phyloP scores from a whole-genome alignment of 2,113 vertebrate species.

The Albula goreensis region DNA sequence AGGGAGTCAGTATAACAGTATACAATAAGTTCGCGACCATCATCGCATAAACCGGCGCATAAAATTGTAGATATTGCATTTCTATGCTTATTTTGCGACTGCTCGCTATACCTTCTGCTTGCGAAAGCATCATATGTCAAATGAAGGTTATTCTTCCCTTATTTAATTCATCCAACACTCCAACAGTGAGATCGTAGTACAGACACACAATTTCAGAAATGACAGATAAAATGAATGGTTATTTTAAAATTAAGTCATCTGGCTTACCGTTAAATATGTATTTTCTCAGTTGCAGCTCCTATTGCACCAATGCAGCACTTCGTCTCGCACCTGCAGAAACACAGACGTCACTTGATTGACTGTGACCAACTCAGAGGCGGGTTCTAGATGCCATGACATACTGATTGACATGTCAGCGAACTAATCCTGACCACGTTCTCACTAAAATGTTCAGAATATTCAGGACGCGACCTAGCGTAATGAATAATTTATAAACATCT shows the following conservation, averaged over 20 bases:
- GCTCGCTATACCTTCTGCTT: not conserved
- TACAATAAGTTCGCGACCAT: not conserved
- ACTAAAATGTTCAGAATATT: not conserved
- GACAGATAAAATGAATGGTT: not conserved
- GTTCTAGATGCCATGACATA: not conserved
- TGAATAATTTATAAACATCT: not conserved
- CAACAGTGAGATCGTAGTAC: not conserved
- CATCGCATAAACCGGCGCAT: not conserved
- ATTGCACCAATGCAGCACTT: conserved; percentile 18
- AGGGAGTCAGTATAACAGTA: not conserved
- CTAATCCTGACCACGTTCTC: not conserved
- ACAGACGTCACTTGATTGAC: conserved; percentile 18
- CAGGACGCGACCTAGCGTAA: not conserved
- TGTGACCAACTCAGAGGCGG: not conserved
- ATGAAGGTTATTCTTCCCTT: conserved; percentile 17
- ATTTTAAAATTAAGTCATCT: not conserved
- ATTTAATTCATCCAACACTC: not conserved
- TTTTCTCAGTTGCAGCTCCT: conserved; percentile 9
- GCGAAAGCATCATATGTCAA: conserved; percentile 17
- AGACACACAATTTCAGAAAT: not conserved
- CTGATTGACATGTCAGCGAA: not conserved
- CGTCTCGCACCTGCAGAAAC: conserved; percentile 13
- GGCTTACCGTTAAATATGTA: not conserved
- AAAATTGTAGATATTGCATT: not conserved
- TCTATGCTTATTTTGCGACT: not conserved